Base-by-base conservation (phyloP, 2,888 invertebrate genomes). In the Tachina fera region DNA sequence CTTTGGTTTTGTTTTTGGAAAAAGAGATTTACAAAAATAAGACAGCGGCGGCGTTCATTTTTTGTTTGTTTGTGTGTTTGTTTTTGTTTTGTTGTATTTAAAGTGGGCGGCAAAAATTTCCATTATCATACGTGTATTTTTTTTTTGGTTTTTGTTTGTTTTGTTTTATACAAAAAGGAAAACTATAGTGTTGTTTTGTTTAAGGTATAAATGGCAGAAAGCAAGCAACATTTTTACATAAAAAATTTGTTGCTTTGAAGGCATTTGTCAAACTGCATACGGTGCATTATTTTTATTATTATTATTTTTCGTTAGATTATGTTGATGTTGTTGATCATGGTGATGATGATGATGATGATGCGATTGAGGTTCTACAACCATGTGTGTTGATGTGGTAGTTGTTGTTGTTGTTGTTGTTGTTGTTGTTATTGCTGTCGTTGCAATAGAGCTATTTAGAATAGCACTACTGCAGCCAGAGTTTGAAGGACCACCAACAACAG, bases 21-120 rank as follows among this genome's bases (percentile, higher is more conserved):
- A 86, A 86, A 83, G 79, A 86, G 86, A 72, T 83, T 86, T 86
- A 86, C 86, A 86, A 86, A 86, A 86, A 86, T 86, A 86, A 86
- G 89, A 90, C 91, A 91, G 90, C 90, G 88, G 83, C 88, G 84
- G 77, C 87, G 86, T 86, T 86, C 85, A 85, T 85, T 86, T 80
- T 78, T 84, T 83, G 67, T 85, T 84, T 81, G 76, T 83, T 79
- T 58, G 65, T 80, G 76, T 84, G 68, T 81, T 81, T 56, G 61
- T 5, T 6, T 83, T 79, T 80, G 49, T 82, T 82, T 85, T 82
- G 63, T 83, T 82, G 82, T 74, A 78, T 86, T 31, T 86, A 80
- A 86, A 86, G 86, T 86, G 86, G 86, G 86, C 86, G 86, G 86
- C 86, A 86, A 86, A 86, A 86, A 86, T 86, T 86, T 86, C 86